Evolutionary conservation across 2,113 vertebrate genomes (phyloP).

Genomic region (Neopipo cinnamomea): DNA sequence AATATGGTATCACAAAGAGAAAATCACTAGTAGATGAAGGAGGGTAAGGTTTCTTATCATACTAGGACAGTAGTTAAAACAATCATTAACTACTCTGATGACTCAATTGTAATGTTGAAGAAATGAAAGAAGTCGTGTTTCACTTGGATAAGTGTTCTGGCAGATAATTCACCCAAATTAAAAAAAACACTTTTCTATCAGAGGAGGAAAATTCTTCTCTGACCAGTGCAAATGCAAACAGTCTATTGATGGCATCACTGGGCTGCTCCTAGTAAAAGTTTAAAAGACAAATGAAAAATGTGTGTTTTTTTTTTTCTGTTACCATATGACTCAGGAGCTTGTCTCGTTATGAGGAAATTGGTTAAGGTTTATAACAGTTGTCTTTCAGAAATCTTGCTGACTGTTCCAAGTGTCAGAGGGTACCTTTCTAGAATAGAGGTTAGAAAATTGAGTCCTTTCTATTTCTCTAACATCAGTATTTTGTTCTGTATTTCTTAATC

Average conservation of each 20-base stretch:
- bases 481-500: constrained; percentile 1
- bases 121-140: neutral
- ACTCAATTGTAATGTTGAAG: neutral
- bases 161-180: neutral
- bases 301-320: neutral
- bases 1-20: neutral
- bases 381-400: neutral
- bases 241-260: neutral
- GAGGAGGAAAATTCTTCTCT: neutral
- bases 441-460: neutral
- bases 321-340: neutral
- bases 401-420: neutral
- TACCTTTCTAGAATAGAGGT: neutral
- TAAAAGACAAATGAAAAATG: neutral
- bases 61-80: neutral
- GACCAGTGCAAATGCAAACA: neutral
- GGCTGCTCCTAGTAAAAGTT: neutral
- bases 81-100: neutral
- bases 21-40: neutral
- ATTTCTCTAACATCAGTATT: neutral
- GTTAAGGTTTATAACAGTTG: neutral
- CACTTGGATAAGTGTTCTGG: neutral
- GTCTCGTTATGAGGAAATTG: neutral
- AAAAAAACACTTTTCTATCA: neutral
- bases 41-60: neutral